Percentiles rank a stretch among this genome's conserved stretches.
Conservation (phyloP, 1,140 invertebrate species). For the Trachymyrmex septentrionalis region DNA sequence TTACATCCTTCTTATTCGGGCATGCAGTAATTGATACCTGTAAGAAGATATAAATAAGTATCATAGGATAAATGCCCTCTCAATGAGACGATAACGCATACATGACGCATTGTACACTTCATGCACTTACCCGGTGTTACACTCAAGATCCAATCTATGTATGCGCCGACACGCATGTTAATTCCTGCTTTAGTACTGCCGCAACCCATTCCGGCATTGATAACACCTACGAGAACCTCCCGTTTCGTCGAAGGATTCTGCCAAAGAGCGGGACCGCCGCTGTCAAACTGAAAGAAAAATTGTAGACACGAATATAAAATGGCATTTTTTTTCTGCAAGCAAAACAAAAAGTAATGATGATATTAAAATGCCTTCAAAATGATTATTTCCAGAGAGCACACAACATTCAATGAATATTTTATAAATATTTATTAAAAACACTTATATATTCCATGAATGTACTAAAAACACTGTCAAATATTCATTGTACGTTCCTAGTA, state of each 20-base stretch:
- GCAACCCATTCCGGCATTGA: slow-evolving; percentile 87
- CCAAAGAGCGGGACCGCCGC: slow-evolving; percentile 90
- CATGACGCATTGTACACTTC: background rate
- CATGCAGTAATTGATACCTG: slow-evolving; percentile 61
- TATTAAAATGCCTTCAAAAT: too few species aligned
- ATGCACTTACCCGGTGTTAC: slow-evolving; percentile 81
- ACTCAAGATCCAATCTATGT: slow-evolving; percentile 87
- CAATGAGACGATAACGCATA: background rate
- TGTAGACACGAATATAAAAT: background rate
- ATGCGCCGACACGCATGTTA: slow-evolving; percentile 86
- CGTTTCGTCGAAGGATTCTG: slow-evolving; percentile 84
- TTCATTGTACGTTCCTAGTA: too few species aligned
- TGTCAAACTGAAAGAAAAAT: slow-evolving; percentile 88
- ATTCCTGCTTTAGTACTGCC: slow-evolving; percentile 85
- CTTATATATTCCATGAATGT: too few species aligned
- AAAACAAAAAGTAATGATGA: too few species aligned
- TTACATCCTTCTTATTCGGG: slow-evolving; percentile 44
- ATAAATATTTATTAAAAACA: too few species aligned
- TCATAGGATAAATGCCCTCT: background rate
- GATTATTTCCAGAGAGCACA: too few species aligned
- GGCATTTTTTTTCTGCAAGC: background rate
- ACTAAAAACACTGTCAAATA: too few species aligned
- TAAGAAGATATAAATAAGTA: slow-evolving; percentile 33
- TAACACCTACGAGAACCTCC: slow-evolving; percentile 86
- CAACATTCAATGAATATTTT: too few species aligned